Evolutionary conservation across 2,113 vertebrate genomes (phyloP).

Genomic region (Nerophis ophidion): DNA sequence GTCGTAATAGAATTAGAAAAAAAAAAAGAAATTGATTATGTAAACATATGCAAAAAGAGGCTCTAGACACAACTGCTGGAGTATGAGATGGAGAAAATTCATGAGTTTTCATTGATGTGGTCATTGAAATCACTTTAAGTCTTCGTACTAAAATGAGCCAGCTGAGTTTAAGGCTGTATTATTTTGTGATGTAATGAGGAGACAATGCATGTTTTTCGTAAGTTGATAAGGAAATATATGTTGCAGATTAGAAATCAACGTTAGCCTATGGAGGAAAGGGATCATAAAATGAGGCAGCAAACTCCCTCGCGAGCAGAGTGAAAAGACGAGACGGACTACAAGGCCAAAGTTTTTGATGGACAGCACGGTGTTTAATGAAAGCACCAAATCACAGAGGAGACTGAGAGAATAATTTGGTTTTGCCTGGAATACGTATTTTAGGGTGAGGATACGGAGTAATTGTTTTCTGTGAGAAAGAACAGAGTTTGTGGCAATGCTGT

Average conservation of each 20-base stretch:
- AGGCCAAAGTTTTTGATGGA: not conserved
- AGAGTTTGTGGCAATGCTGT: conserved; percentile 22
- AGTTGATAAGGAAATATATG: conserved; percentile 16
- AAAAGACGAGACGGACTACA: conserved; percentile 9
- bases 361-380: conserved; percentile 9
- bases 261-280: conserved; percentile 25
- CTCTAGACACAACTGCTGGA: conserved; percentile 3
- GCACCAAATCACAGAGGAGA: conserved; percentile 15
- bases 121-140: conserved; percentile 31
- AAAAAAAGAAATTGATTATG: conserved; percentile 4
- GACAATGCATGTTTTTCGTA: conserved; percentile 19
- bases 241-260: conserved; percentile 20
- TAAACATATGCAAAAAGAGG: conserved; percentile 17
- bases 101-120: conserved; percentile 23
- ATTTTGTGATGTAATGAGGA: conserved; percentile 10
- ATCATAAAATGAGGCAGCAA: conserved; percentile 27
- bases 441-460: conserved; percentile 35
- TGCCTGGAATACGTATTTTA: conserved; percentile 12
- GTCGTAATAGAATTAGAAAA: conserved; percentile 11
- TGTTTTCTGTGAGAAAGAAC: conserved; percentile 14
- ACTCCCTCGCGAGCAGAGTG: conserved; percentile 31
- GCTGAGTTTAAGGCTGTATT: conserved; percentile 16
- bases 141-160: conserved; percentile 29
- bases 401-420: not conserved
- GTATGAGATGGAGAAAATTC: conserved; percentile 5